Evolutionary conservation across 2,888 invertebrate species (phyloP).

Genomic region (Julus scandinavius): DNA sequence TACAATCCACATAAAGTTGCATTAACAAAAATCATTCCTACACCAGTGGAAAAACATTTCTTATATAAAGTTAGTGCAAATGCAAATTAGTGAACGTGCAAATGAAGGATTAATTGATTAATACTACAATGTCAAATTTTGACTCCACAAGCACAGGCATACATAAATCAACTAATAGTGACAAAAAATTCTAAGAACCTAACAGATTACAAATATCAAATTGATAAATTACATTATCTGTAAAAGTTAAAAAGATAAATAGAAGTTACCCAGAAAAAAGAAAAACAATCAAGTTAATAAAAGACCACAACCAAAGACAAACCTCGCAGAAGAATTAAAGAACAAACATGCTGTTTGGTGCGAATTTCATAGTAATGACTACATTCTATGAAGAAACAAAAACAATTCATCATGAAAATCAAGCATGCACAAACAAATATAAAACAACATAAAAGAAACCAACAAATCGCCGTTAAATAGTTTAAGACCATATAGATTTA

Average conservation of each 20-base stretch:
- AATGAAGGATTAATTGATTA: not conserved
- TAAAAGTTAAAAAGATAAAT: not conserved
- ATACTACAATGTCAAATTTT: not conserved
- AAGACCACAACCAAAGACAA: slow-evolving; percentile 57
- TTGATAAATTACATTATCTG: not conserved
- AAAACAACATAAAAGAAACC: not conserved
- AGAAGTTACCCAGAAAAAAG: not conserved
- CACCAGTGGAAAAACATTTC: not conserved
- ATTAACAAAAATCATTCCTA: not conserved
- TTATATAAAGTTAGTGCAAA: not conserved
- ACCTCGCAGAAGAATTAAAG: slow-evolving; percentile 60
- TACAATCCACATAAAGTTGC: too few relatives aligned
- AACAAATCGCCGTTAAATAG: not conserved
- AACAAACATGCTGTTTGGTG: slow-evolving; percentile 59
- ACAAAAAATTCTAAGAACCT: not conserved
- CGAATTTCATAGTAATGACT: slow-evolving; percentile 57
- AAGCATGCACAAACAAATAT: slow-evolving; percentile 15
- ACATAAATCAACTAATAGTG: not conserved
- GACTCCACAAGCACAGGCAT: not conserved
- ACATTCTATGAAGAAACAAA: slow-evolving; percentile 57
- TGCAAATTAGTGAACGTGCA: not conserved
- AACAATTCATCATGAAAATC: slow-evolving; percentile 12
- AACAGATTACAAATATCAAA: not conserved
- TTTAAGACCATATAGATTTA: not conserved
- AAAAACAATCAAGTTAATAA: slow-evolving; percentile 17